Conservation (phyloP, 2,888 invertebrate species). For the Agonopterix arenella region DNA sequence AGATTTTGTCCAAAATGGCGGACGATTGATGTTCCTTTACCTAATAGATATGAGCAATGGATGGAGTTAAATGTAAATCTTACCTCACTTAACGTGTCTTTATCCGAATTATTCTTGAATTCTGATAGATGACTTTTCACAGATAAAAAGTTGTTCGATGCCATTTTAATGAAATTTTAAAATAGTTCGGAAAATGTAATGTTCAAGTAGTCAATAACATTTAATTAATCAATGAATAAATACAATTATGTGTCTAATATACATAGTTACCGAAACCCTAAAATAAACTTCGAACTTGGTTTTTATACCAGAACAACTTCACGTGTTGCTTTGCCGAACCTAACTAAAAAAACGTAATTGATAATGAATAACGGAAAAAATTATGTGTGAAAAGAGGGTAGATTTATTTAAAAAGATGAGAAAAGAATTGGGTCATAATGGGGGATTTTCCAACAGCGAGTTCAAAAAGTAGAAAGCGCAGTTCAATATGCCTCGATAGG, state of each 20-base stretch:
- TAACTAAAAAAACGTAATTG: conserved; percentile 22
- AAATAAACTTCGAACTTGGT: conserved; percentile 6
- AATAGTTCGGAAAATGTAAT: not conserved
- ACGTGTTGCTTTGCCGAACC: conserved; percentile 39
- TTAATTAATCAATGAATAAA: conserved; percentile 30
- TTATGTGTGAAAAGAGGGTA: too few relatives aligned
- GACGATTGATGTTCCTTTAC: conserved; percentile 2
- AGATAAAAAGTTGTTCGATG: conserved; percentile 54
- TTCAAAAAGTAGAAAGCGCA: too few relatives aligned
- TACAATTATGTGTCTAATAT: conserved; percentile 20
- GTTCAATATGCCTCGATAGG: too few relatives aligned
- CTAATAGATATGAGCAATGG: not conserved
- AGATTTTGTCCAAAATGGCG: conserved; percentile 22
- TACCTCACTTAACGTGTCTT: conserved; percentile 70
- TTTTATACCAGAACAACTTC: conserved; percentile 39
- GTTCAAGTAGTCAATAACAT: conserved; percentile 31
- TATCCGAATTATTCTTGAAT: conserved; percentile 64
- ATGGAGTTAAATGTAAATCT: conserved; percentile 21
- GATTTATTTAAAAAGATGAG: too few relatives aligned
- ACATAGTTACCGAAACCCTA: not conserved
- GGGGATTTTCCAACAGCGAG: too few relatives aligned
- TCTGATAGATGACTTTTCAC: conserved; percentile 69
- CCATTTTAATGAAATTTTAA: conserved; percentile 28
- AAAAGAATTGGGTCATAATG: too few relatives aligned
- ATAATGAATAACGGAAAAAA: too few relatives aligned